These are phyloP conservation scores for Taphrorychus bicolor DNA, from an alignment of 2,888 invertebrate genomes.

Conservation along the genomic window DNA sequence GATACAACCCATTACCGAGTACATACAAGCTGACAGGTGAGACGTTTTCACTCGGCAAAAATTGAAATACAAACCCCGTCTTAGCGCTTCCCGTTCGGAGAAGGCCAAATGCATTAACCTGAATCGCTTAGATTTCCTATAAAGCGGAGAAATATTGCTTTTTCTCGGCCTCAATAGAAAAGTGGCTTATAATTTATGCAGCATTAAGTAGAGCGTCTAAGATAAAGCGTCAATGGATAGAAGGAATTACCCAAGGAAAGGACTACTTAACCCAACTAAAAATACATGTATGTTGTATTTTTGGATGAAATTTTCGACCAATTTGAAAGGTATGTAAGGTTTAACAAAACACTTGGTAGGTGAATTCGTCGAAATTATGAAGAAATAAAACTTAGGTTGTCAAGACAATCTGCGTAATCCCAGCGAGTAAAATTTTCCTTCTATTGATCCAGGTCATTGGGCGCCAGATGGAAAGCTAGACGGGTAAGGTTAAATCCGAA, in stretches of 20 bases:
- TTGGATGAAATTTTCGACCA: too few species aligned
- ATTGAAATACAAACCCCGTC: neutral
- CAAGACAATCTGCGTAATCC: slow-evolving; percentile 15
- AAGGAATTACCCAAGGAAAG: too few species aligned
- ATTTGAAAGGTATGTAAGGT: too few species aligned
- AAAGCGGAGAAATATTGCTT: neutral
- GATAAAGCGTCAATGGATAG: too few species aligned
- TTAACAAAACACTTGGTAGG: neutral
- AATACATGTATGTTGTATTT: too few species aligned
- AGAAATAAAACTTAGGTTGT: neutral
- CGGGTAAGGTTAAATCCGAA: slow-evolving; percentile 18
- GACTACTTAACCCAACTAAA: too few species aligned
- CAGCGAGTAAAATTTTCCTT: slow-evolving; percentile 4
- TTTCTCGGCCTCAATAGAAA: neutral
- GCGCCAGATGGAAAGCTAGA: slow-evolving; percentile 20
- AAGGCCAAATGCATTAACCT: neutral
- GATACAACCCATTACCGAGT: neutral
- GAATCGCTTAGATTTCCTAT: neutral
- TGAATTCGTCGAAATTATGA: neutral
- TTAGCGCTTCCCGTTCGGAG: neutral
- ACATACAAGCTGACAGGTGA: neutral
- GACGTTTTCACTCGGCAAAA: neutral
- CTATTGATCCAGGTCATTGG: slow-evolving; percentile 16
- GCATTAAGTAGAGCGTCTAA: neutral
- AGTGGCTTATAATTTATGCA: neutral